A percentile compares a stretch with the other conserved stretches of the same genome.
phyloP scores from a whole-genome alignment of 2,797 vertebrate genomes.

The Falco rusticolus region DNA sequence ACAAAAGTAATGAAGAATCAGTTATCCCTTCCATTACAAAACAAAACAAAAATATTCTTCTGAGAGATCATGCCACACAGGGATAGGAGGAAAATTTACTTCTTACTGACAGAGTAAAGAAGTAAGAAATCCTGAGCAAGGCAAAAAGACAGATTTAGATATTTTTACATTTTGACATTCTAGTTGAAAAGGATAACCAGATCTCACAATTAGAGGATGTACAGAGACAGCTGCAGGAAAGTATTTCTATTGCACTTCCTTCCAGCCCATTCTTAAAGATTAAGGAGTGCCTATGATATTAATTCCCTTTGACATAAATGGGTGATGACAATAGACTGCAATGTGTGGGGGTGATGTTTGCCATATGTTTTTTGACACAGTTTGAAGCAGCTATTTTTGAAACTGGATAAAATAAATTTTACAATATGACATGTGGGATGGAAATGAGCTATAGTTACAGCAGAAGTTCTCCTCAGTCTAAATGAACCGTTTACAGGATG shows the following conservation, averaged over 20 bases:
- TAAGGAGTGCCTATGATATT: slow-evolving; percentile 17
- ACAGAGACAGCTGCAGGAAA: slow-evolving; percentile 25
- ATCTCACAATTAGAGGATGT: slow-evolving; percentile 28
- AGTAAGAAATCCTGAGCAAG: background rate
- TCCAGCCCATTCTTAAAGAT: slow-evolving; percentile 40
- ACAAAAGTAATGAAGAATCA: background rate
- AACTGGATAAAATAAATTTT: slow-evolving; percentile 25
- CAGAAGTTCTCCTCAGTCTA: background rate
- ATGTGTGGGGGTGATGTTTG: slow-evolving; percentile 1
- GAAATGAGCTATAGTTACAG: background rate
- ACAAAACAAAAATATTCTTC: background rate
- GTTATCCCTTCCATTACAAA: background rate
- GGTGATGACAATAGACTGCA: slow-evolving; percentile 14
- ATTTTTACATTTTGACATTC: background rate
- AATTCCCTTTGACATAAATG: slow-evolving; percentile 48
- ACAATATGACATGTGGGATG: background rate
- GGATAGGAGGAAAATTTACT: background rate
- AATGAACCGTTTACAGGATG: background rate
- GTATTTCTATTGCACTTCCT: slow-evolving; percentile 22
- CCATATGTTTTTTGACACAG: slow-evolving; percentile 36
- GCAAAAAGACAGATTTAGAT: background rate
- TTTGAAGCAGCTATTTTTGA: slow-evolving; percentile 33
- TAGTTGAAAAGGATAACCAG: background rate
- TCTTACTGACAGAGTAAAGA: background rate
- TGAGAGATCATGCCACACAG: background rate